Evolutionary conservation across 2,113 vertebrate genomes (phyloP).

Genomic region (Tor tambroides): DNA sequence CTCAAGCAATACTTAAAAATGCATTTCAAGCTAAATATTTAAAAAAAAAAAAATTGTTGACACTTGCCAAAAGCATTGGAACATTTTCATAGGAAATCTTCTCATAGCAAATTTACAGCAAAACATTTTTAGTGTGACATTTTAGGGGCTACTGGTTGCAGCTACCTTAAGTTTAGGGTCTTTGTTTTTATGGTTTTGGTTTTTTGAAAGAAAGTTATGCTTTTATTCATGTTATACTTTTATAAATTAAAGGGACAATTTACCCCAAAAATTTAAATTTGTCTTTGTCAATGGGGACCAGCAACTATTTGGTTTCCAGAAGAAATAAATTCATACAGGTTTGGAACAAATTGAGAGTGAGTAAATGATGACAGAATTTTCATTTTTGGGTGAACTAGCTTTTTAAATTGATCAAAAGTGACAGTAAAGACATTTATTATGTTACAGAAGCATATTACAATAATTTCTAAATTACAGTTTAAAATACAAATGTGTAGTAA

Average conservation of each 20-base stretch:
- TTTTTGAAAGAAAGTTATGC: neutral
- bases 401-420: neutral
- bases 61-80: neutral
- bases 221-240: neutral
- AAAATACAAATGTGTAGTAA: neutral
- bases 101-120: too few species aligned
- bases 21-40: neutral
- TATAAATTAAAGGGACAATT: neutral
- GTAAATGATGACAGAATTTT: neutral
- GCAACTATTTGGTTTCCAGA: neutral
- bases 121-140: neutral
- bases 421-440: neutral
- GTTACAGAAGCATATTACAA: too few species aligned
- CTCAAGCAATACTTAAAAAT: neutral
- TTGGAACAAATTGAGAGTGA: neutral
- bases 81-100: neutral
- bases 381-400: neutral
- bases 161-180: neutral
- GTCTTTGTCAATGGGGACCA: neutral
- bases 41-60: neutral
- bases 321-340: neutral
- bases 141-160: neutral
- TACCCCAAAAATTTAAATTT: too few species aligned
- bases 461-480: neutral
- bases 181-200: too few species aligned